Conservation (phyloP, 2,888 invertebrate genomes). For the Erebia palarica region DNA sequence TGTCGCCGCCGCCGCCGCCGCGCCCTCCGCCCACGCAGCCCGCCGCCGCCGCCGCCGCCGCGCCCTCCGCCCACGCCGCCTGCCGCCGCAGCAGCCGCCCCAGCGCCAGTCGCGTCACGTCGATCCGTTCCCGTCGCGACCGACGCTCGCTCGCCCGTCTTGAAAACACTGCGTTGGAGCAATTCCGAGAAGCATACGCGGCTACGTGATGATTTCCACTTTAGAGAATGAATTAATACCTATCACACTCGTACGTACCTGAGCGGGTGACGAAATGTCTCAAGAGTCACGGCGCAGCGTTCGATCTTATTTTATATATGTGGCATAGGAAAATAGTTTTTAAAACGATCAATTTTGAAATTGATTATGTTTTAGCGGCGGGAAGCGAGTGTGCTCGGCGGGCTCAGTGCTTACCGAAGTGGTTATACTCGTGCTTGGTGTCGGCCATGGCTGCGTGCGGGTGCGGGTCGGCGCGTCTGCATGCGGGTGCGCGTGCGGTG, state of each 20-base stretch:
- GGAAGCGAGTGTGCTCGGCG: too few species aligned
- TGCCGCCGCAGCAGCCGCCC: conserved; percentile 18
- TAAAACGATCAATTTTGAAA: too few species aligned
- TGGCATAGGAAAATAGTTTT: too few species aligned
- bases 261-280: too few species aligned
- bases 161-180: background rate
- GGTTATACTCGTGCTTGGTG: conserved; percentile 64
- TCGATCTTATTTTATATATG: too few species aligned
- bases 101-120: conserved; percentile 20
- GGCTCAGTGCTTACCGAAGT: conserved; percentile 73
- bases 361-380: too few species aligned
- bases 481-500: conserved; percentile 39
- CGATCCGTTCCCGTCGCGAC: conserved; percentile 18
- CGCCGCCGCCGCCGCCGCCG: conserved; percentile 20
- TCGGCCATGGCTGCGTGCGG: conserved; percentile 42
- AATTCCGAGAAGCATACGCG: background rate
- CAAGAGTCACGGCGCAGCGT: too few species aligned
- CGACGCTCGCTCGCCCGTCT: background rate
- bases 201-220: background rate
- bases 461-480: conserved; percentile 49
- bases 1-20: conserved; percentile 12
- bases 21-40: conserved; percentile 18
- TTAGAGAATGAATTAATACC: background rate
- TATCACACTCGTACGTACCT: background rate
- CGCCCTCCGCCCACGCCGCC: conserved; percentile 24